phyloP scores from a whole-genome alignment of 1,140 invertebrate genomes.

The Plectus sambesii region DNA sequence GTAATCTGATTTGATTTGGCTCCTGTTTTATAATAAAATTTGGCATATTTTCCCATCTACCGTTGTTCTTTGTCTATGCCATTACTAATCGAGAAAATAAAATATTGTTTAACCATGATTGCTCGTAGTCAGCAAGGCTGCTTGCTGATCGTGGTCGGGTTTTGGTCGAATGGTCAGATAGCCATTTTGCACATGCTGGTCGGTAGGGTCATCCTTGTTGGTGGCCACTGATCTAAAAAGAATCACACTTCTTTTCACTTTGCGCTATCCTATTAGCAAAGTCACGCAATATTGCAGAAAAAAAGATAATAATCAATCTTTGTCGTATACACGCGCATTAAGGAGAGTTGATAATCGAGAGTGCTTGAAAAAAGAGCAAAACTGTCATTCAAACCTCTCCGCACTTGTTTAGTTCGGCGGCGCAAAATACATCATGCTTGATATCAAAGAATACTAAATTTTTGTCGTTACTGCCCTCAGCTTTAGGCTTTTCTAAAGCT shows the following conservation, averaged over 20 bases:
- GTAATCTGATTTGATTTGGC: too few species aligned
- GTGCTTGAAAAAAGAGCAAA: neutral
- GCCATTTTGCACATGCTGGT: constrained; percentile 18
- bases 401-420: too few species aligned
- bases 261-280: constrained; percentile 7
- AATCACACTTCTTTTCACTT: too few species aligned
- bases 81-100: too few species aligned
- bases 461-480: too few species aligned
- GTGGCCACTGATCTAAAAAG: constrained; percentile 17
- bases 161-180: constrained; percentile 25
- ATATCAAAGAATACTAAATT: too few species aligned
- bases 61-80: too few species aligned
- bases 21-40: too few species aligned
- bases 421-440: too few species aligned
- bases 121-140: constrained; percentile 15
- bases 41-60: too few species aligned
- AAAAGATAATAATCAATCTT: neutral
- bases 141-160: constrained; percentile 5
- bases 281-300: neutral
- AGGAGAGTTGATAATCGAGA: neutral
- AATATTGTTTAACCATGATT: constrained; percentile 12
- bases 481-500: neutral
- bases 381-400: neutral
- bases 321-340: neutral
- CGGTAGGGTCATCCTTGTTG: constrained; percentile 11